Percentiles rank a stretch among this genome's conserved stretches.
phyloP scores from a whole-genome alignment of 2,888 invertebrate genomes.

The Teleogryllus oceanicus region DNA sequence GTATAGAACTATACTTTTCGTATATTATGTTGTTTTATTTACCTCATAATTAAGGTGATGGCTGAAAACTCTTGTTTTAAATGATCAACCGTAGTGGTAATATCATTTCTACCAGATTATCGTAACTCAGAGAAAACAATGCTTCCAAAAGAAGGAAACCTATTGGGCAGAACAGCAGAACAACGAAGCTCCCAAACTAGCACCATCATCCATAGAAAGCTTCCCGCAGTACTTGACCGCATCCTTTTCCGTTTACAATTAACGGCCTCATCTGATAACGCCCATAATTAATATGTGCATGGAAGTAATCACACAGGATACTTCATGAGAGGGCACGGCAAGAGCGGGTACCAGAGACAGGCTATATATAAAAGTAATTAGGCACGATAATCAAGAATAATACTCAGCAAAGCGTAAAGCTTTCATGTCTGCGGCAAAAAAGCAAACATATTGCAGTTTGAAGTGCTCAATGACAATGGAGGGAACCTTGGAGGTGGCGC shows the following conservation, averaged over 20 bases:
- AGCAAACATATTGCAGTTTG: not conserved
- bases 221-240: not conserved
- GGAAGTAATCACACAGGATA: conserved; percentile 1
- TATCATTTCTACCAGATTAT: too few species aligned
- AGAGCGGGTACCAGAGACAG: not conserved
- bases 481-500: not conserved
- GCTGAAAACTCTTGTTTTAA: too few species aligned
- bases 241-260: not conserved
- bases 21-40: too few species aligned
- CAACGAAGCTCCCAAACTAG: not conserved
- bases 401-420: conserved; percentile 8
- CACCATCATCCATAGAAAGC: not conserved
- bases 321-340: not conserved
- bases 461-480: not conserved
- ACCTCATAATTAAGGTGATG: too few species aligned
- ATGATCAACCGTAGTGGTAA: too few species aligned
- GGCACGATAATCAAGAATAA: conserved; percentile 2
- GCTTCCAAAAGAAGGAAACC: too few species aligned
- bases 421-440: not conserved
- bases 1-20: too few species aligned
- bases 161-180: too few species aligned
- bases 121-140: too few species aligned
- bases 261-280: conserved; percentile 6
- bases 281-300: conserved; percentile 18
- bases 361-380: conserved; percentile 18